These are phyloP conservation scores for Drosophila jambulina DNA, from an alignment of 1,140 invertebrate genomes.

Conservation along the genomic window DNA sequence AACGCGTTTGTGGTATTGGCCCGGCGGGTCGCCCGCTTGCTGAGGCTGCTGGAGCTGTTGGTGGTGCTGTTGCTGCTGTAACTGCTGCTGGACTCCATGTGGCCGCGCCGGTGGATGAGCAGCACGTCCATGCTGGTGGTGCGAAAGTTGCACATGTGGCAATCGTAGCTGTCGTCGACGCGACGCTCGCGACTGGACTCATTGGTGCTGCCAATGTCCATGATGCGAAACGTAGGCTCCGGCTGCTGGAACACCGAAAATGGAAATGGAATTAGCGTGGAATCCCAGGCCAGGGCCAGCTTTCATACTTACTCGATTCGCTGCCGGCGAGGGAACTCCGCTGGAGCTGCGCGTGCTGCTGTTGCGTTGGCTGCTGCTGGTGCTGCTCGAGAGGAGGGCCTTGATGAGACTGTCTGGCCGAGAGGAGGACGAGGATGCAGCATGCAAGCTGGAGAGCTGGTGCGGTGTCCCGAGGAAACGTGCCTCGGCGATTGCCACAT, in stretches of 20 bases:
- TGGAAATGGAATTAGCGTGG: too few relatives aligned
- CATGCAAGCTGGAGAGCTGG: background rate
- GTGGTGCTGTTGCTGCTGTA: conserved; percentile 25
- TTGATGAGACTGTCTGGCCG: conserved; percentile 63
- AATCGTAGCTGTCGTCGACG: conserved; percentile 43
- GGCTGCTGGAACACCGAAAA: conserved; percentile 1
- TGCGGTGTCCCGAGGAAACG: background rate
- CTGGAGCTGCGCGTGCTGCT: conserved; percentile 9
- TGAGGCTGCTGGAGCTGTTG: background rate
- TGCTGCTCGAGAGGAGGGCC: conserved; percentile 57
- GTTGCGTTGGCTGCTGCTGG: conserved; percentile 32
- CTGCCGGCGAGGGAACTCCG: conserved; percentile 5
- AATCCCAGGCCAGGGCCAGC: conserved; percentile 21
- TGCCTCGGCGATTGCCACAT: conserved; percentile 42
- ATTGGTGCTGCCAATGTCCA: conserved; percentile 51
- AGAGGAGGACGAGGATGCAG: background rate
- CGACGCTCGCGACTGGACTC: background rate
- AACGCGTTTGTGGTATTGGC: conserved; percentile 44
- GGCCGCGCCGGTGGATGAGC: conserved; percentile 57
- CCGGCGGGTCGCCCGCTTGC: conserved; percentile 30
- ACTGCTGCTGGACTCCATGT: conserved; percentile 38
- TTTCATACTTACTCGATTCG: background rate
- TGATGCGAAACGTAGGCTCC: conserved; percentile 61
- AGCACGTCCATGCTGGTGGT: conserved; percentile 68
- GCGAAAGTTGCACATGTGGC: conserved; percentile 55